Base-by-base conservation (phyloP, 2,888 invertebrate species). In the Pyrgus malvae region DNA sequence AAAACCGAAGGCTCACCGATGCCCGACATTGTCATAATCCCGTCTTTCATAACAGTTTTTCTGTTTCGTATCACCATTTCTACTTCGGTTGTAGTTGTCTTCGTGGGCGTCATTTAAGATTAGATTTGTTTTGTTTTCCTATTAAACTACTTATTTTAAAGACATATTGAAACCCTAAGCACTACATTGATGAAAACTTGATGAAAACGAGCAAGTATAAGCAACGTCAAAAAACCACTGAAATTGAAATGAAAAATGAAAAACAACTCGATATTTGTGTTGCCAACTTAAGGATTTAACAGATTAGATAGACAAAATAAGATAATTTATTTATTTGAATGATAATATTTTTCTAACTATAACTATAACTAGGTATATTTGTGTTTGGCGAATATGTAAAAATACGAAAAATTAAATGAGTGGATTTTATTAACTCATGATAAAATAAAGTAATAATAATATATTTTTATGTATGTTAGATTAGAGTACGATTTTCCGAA, bases 1-100 rank as follows among this genome's bases (percentile, higher is more conserved):
- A 98, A 98, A 62, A 99, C 96, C 80, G 97, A 98, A 62, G 99
- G 98, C 83, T 96, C 95, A 64, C 98, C 98, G 78, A 98, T 95
- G 68, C 97, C 97, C 70, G 92, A 92, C 93, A 95, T 95, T 89
- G 96, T 96, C 90, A 96, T 95, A 76, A 96, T 95, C 80, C 95
- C 95, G 92, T 96, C 96, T 92, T 96, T 96, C 88, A 94, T 93
- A 83, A 96, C 95, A 82, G 95, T 93, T 91, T 95, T 95, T 89
- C 96, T 93, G 85, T 95, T 96, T 82, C 96, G 92, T 89, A 95
- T 95, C 83, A 95, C 95, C 93, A 96, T 95, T 86, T 95, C 95
- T 87, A 95, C 94, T 90, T 95, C 94, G 81, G 95, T 95, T 91
- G 95, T 96, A 70, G 94, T 94, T 74, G 94, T 93, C 89, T 94